Base-by-base conservation (phyloP, 2,888 invertebrate genomes). In the Dicyrtoma fusca region DNA sequence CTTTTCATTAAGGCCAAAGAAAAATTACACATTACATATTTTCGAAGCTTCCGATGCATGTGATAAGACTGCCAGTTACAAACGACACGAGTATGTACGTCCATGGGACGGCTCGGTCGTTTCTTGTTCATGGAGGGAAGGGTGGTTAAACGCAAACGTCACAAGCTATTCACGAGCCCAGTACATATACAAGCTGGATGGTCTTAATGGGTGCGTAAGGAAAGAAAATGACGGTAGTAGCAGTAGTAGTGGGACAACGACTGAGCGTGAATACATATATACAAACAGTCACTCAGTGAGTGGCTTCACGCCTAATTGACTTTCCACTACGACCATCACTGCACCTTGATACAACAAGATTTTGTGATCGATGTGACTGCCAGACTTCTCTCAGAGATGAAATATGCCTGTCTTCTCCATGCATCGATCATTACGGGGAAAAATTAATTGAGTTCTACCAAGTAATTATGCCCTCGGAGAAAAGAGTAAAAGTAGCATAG, bases 231-330 rank as follows among this genome's bases (percentile, higher is more conserved):
- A 69, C n/a, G 25, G 63, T 47, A 49, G 47, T 21, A 47, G 66
- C 11, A 66, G 17, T 19, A 53, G 49, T n/a, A 47, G 26, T 51
- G 6, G 69, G 10, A n/a, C n/a, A n/a, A n/a, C n/a, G 23, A 21
- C 42, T 25, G 19, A 26, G 14, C 11, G 34, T 13, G 34, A 55
- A 55, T 13, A 34, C 8, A 64, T 45, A 34, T 34, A 64, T 45
- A 45, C 45, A 66, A 26, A 26, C 8, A 34, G 34, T 34, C 34
- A 21, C 21, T 51, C 53, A 64, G 59, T 17, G 49, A 66, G 66
- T 74, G 63, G 66, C 76, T 78, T 78, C 78, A 78, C 34, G 78
- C 77, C 78, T 78, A 78, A 78, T 78, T 78, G 77, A 77, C 76
- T 75, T 74, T 73, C 62, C 65, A 59, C 61, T 59, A 23, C 69